A percentile compares a stretch with the other conserved stretches of the same genome.
Conservation (phyloP, 2,888 invertebrate species). For the Serripes groenlandicus region DNA sequence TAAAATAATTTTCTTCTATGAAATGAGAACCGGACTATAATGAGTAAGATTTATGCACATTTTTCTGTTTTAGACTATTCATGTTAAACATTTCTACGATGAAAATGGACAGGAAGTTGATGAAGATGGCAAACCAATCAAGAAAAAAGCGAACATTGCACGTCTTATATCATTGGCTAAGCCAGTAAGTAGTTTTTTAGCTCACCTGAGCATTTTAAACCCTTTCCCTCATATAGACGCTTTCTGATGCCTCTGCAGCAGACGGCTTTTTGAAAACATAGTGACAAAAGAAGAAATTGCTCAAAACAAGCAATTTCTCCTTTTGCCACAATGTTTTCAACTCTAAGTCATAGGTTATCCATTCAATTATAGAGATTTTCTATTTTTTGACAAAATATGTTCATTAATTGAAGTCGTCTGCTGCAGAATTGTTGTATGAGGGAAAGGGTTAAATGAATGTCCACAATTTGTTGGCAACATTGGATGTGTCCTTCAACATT, state of each 20-base stretch:
- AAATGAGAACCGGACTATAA: too few relatives aligned
- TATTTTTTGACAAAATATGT: too few relatives aligned
- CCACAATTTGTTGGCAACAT: too few relatives aligned
- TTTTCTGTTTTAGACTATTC: constrained; percentile 32
- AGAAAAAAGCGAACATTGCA: constrained; percentile 73
- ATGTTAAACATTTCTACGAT: constrained; percentile 79
- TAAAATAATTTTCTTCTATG: too few relatives aligned
- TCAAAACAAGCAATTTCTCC: neutral
- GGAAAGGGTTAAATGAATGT: too few relatives aligned
- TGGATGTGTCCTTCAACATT: too few relatives aligned
- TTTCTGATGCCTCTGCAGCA: neutral
- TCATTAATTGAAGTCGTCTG: too few relatives aligned
- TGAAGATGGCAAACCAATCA: constrained; percentile 79
- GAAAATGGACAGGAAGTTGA: constrained; percentile 78
- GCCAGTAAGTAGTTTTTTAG: constrained; percentile 75
- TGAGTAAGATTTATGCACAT: too few relatives aligned
- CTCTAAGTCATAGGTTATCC: too few relatives aligned
- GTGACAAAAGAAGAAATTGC: neutral
- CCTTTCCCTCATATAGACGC: neutral
- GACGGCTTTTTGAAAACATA: neutral
- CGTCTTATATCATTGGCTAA: constrained; percentile 80
- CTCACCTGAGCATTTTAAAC: neutral
- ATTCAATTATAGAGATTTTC: too few relatives aligned
- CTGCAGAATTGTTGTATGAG: too few relatives aligned
- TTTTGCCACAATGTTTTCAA: neutral